Percentiles rank a stretch among this genome's conserved stretches.
phyloP scores from a whole-genome alignment of 2,888 invertebrate genomes.

The Amphipyra tragopoginis region DNA sequence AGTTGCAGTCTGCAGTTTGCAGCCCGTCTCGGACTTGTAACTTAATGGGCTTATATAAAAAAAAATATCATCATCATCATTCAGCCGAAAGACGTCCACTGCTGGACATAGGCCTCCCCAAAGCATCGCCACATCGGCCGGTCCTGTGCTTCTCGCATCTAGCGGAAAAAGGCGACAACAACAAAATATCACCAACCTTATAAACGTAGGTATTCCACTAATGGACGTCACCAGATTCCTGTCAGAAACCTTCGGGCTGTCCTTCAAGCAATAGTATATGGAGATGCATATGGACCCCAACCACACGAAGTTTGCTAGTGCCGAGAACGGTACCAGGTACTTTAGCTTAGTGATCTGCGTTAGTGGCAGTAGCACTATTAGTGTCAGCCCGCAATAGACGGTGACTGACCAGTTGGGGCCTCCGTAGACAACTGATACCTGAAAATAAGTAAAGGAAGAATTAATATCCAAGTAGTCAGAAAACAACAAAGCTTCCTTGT shows the following conservation, averaged over 20 bases:
- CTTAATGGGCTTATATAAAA: too few relatives aligned
- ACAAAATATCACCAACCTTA: slow-evolving; percentile 89
- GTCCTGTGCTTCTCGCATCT: too few relatives aligned
- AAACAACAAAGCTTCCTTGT: too few relatives aligned
- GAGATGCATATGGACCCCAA: slow-evolving; percentile 94
- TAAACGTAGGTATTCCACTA: slow-evolving; percentile 95
- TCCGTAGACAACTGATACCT: slow-evolving; percentile 89
- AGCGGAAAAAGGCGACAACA: too few relatives aligned
- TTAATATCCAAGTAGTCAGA: too few relatives aligned
- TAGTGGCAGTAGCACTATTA: slow-evolving; percentile 92
- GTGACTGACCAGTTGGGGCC: slow-evolving; percentile 89
- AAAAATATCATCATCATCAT: too few relatives aligned
- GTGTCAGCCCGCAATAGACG: slow-evolving; percentile 91
- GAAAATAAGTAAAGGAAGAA: slow-evolving; percentile 49
- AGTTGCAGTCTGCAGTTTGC: too few relatives aligned
- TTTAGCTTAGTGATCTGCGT: slow-evolving; percentile 94
- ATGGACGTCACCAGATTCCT: slow-evolving; percentile 86
- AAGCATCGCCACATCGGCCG: too few relatives aligned
- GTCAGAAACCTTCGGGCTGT: slow-evolving; percentile 80
- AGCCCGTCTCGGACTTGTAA: too few relatives aligned
- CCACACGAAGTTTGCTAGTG: slow-evolving; percentile 96
- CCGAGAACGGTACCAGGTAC: slow-evolving; percentile 96
- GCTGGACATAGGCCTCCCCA: too few relatives aligned
- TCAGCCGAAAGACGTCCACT: too few relatives aligned
- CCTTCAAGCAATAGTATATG: slow-evolving; percentile 94